phyloP scores from a whole-genome alignment of 2,113 vertebrate species.

The Rhea americana region DNA sequence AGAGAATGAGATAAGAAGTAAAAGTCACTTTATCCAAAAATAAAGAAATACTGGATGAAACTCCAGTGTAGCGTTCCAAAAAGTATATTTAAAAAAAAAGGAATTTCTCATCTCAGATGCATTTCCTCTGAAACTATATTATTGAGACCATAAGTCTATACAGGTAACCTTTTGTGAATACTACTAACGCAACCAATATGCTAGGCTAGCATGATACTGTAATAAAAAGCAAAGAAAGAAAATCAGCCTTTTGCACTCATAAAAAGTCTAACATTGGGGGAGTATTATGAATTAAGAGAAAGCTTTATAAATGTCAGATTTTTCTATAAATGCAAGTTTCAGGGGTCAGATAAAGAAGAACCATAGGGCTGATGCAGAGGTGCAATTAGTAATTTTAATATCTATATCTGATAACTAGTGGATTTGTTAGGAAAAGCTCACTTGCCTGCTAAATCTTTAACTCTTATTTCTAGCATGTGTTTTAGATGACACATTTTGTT shows the following conservation, averaged over 20 bases:
- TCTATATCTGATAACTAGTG: neutral
- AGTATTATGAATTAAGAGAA: neutral
- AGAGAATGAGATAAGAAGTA: neutral
- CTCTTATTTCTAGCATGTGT: rapidly evolving
- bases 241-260: neutral
- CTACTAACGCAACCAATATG: rapidly evolving
- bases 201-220: rapidly evolving
- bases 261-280: neutral
- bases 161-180: neutral
- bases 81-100: neutral
- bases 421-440: neutral
- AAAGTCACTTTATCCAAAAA: neutral
- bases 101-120: neutral
- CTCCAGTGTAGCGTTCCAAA: neutral
- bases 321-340: neutral
- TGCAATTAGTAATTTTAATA: neutral
- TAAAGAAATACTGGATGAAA: rapidly evolving
- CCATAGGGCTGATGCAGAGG: neutral
- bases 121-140: neutral
- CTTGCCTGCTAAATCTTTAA: neutral
- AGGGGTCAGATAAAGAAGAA: neutral
- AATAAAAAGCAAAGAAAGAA: neutral
- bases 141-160: neutral
- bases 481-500: neutral
- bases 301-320: neutral